Conservation (phyloP, 2,797 vertebrate genomes). For the Syndactyla subalaris region DNA sequence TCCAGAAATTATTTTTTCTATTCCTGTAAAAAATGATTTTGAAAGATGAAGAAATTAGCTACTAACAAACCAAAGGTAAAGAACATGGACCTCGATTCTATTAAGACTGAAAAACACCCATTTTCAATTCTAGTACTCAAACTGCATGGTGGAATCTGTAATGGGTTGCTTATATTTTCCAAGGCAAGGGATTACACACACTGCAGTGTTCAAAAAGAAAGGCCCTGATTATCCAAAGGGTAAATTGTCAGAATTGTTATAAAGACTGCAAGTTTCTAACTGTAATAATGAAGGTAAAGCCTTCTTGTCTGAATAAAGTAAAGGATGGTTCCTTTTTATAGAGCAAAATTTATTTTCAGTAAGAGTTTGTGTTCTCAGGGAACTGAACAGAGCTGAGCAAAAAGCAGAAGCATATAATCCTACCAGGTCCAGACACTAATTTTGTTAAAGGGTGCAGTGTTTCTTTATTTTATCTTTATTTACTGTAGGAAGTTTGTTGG, state of each 20-base stretch:
- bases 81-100: background rate
- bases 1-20: background rate
- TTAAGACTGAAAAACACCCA: rapidly evolving
- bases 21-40: background rate
- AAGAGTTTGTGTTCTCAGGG: constrained; percentile 35
- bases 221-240: background rate
- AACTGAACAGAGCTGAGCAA: constrained; percentile 58
- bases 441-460: constrained; percentile 72
- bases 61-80: background rate
- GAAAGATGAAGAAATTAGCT: background rate
- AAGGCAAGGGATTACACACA: background rate
- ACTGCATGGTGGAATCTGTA: background rate
- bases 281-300: background rate
- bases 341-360: constrained; percentile 60
- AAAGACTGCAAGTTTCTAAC: background rate
- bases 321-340: background rate
- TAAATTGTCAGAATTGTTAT: background rate
- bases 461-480: constrained; percentile 82
- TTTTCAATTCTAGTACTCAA: background rate
- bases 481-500: constrained; percentile 78
- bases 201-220: background rate
- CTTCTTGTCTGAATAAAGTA: background rate
- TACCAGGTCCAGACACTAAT: constrained; percentile 69
- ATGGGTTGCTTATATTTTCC: background rate
- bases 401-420: constrained; percentile 74